A percentile compares a stretch with the other conserved stretches of the same genome.
These are phyloP conservation scores for Phalacrocorax brasilianus DNA, from an alignment of 2,113 vertebrate genomes.

Conservation along the genomic window DNA sequence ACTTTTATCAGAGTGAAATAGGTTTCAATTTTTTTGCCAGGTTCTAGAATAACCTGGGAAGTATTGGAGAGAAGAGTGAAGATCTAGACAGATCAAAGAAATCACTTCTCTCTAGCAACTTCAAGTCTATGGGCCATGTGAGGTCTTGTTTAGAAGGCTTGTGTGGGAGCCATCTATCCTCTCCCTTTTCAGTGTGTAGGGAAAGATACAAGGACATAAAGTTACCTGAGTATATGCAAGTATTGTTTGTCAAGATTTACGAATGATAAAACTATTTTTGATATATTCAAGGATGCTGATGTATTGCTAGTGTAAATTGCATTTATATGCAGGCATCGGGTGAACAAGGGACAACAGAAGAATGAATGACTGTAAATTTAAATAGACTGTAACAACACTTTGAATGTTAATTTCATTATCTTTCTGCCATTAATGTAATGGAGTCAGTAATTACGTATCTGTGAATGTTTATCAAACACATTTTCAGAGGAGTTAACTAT, in stretches of 20 bases:
- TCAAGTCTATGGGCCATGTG: neutral
- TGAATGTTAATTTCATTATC: neutral
- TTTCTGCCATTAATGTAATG: neutral
- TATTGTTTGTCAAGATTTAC: neutral
- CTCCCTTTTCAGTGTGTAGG: neutral
- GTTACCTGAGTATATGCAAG: neutral
- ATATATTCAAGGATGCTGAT: neutral
- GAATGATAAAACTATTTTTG: neutral
- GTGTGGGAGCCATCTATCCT: neutral
- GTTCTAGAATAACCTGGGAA: neutral
- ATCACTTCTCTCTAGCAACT: neutral
- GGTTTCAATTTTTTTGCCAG: neutral
- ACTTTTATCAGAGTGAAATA: neutral
- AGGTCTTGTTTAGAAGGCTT: neutral
- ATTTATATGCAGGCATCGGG: neutral
- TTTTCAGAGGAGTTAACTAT: neutral
- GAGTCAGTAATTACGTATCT: neutral
- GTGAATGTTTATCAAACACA: neutral
- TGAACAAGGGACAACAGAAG: neutral
- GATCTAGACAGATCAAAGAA: neutral
- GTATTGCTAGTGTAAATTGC: neutral
- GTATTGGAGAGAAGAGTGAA: neutral
- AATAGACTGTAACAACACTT: neutral
- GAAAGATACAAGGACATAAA: neutral
- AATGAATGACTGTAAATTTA: neutral